phyloP scores from a whole-genome alignment of 2,797 vertebrate genomes.

The Varecia variegata region DNA sequence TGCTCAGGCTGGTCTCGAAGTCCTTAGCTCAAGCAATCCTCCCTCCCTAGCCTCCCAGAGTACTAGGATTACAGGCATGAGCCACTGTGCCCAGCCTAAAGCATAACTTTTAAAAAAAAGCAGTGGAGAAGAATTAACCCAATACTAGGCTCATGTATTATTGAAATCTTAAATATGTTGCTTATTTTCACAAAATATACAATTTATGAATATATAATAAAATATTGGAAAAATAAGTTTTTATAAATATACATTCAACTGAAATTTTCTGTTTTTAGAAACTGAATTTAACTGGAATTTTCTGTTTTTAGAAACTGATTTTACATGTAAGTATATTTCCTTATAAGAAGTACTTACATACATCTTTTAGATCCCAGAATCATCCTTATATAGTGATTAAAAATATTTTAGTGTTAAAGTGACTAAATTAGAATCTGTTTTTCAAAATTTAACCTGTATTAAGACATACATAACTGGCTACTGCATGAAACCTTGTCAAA shows the following conservation, averaged over 20 bases:
- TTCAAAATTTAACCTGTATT: neutral
- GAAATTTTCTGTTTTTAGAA: slow-evolving; percentile 13
- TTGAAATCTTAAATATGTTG: neutral
- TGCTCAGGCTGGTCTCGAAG: too few species aligned
- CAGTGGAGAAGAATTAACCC: neutral
- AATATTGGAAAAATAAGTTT: slow-evolving; percentile 7
- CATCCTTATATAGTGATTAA: neutral
- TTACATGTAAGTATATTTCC: neutral
- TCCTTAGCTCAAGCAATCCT: too few species aligned
- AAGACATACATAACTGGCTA: neutral
- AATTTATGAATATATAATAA: neutral
- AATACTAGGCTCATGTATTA: neutral
- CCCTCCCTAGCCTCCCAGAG: too few species aligned
- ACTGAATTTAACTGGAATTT: neutral
- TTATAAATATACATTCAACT: neutral
- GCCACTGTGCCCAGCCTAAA: too few species aligned
- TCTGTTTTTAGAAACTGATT: neutral
- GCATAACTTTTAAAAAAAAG: neutral
- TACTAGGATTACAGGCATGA: too few species aligned
- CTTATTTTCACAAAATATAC: neutral
- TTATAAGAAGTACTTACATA: neutral
- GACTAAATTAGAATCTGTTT: slow-evolving; percentile 8
- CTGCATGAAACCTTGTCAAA: neutral
- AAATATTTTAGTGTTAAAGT: neutral
- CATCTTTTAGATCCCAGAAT: neutral